Base-by-base conservation (phyloP, 2,113 vertebrate species). In the Rhinopithecus roxellana region DNA sequence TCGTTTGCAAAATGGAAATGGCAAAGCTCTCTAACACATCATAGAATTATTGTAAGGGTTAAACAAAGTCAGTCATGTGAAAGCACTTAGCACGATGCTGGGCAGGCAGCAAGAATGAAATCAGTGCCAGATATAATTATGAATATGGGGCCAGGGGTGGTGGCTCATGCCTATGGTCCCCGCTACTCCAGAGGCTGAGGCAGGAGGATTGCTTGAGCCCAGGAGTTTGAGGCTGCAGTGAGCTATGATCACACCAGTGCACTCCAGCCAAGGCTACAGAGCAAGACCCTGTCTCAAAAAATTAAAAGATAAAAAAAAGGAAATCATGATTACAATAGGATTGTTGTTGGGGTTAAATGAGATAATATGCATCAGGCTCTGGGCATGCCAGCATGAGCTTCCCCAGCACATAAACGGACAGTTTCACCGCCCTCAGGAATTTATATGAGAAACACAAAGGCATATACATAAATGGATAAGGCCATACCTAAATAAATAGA, bases 41-140 rank as follows among this genome's bases (percentile, higher is more conserved):
- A 0, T 2, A 16, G 55, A 6, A 4, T 25, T 9, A 4, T 11
- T 0, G 3, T 16, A 16, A 40, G 43, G 17, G 20, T n/a, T 8
- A 3, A 25, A 14, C 0, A 3, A 38, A 20, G 27, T 1, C 6
- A 6, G 20, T 9, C 27, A 8, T 2, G 20, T 6, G 20, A 69
- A 32, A 4, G 30, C 72, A 1, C 70, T 59, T 38, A 14, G 55
- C 23, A 6, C 14, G 0, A 16, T 3, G 11, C 70, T 30, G 8
- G 4, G 45, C 38, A 8, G 83, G 48, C 59, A 14, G 84, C 16
- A 7, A 18, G 48, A 9, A 12, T 17, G 57, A 57, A 25, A 13
- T 3, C 8, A 2, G 3, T 0, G 2, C 23, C 12, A 0, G 50
- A 30, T 14, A 1, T 18, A 64, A 32, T 13, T 32, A 64, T 32